phyloP scores from a whole-genome alignment of 2,113 vertebrate species.

The Nesoenas mayeri region DNA sequence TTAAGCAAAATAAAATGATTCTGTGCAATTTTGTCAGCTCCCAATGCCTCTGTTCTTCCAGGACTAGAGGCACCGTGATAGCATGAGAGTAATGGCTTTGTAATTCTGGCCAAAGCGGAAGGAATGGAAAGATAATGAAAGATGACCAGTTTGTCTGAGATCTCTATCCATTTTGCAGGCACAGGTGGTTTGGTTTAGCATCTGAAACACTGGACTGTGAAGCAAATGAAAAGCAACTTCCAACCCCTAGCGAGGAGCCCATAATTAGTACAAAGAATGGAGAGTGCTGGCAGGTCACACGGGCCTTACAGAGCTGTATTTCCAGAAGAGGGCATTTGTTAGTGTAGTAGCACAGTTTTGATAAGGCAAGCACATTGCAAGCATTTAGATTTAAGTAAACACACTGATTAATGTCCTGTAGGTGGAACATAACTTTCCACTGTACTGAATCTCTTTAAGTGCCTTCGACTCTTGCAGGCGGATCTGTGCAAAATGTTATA shows the following conservation, averaged over 20 bases:
- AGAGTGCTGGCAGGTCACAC: not conserved
- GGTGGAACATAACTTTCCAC: not conserved
- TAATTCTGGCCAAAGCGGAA: not conserved
- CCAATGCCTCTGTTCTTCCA: not conserved
- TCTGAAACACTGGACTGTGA: not conserved
- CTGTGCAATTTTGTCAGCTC: not conserved
- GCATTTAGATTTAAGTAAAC: slow-evolving; percentile 31
- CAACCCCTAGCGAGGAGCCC: not conserved
- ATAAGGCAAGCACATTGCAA: slow-evolving; percentile 29
- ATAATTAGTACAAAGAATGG: slow-evolving; percentile 6
- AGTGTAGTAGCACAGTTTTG: slow-evolving; percentile 2
- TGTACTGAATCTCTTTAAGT: not conserved
- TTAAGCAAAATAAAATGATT: not conserved
- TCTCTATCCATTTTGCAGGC: slow-evolving; percentile 24
- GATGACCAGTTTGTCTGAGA: slow-evolving; percentile 22
- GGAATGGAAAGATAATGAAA: slow-evolving; percentile 23
- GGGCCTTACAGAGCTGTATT: not conserved
- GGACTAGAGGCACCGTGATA: not conserved
- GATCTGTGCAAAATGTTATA: not conserved
- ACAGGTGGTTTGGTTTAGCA: slow-evolving; percentile 52
- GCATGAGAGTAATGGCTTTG: not conserved
- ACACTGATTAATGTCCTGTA: slow-evolving; percentile 7
- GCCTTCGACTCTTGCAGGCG: not conserved
- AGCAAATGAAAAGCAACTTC: slow-evolving; percentile 8
- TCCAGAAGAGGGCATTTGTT: slow-evolving; percentile 5